These are phyloP conservation scores for Polylopha cassiicola DNA, from an alignment of 2,888 invertebrate genomes.

Conservation along the genomic window DNA sequence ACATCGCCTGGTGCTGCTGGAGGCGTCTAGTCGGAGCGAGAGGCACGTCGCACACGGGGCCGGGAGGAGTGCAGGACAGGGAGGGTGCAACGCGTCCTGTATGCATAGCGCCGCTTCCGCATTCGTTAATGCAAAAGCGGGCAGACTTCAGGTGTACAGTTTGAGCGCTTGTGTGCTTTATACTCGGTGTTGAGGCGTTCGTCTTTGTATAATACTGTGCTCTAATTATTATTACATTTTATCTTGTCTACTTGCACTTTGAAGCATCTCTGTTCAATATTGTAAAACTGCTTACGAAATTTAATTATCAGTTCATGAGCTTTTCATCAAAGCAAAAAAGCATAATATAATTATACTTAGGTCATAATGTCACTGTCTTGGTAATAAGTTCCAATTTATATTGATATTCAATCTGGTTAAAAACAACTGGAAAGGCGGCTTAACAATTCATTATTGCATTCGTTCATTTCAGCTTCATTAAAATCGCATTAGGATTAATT, in stretches of 20 bases:
- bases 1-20: slow-evolving; percentile 64
- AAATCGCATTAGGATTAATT: slow-evolving; percentile 78
- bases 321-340: slow-evolving; percentile 69
- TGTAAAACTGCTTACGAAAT: no score
- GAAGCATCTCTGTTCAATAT: no score
- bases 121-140: slow-evolving; percentile 77
- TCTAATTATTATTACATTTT: slow-evolving; percentile 73
- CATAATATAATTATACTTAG: slow-evolving; percentile 69
- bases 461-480: slow-evolving; percentile 75
- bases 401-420: slow-evolving; percentile 42
- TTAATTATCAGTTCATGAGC: no score
- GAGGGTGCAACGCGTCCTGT: slow-evolving; percentile 68
- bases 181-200: slow-evolving; percentile 68
- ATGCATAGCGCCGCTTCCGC: slow-evolving; percentile 76
- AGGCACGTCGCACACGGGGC: slow-evolving; percentile 40
- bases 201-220: slow-evolving; percentile 67
- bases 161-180: slow-evolving; percentile 74
- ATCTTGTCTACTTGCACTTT: no score
- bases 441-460: slow-evolving; percentile 73
- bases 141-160: slow-evolving; percentile 76
- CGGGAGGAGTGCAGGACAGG: slow-evolving; percentile 33
- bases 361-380: slow-evolving; percentile 53
- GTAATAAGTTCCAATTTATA: slow-evolving; percentile 25
- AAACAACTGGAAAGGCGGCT: slow-evolving; percentile 62
- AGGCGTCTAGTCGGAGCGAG: slow-evolving; percentile 68